These are phyloP conservation scores for Sycophila sp. DNA, from an alignment of 1,140 invertebrate species.

Conservation along the genomic window DNA sequence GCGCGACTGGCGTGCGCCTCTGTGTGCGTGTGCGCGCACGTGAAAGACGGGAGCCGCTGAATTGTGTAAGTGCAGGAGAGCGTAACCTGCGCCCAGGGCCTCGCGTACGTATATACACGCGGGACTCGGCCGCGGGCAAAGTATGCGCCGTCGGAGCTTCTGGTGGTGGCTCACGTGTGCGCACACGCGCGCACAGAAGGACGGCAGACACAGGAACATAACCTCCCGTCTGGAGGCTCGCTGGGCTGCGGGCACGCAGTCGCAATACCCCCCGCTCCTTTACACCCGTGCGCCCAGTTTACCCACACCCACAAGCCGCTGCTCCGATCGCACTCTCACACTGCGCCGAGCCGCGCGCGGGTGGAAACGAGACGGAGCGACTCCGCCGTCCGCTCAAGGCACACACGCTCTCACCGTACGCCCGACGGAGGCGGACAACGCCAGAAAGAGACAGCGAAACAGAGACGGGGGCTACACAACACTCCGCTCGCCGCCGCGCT, in stretches of 20 bases:
- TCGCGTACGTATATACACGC: not conserved
- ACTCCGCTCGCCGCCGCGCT: not conserved
- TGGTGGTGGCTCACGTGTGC: conserved; percentile 10
- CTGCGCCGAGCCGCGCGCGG: not conserved
- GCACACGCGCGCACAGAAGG: too few species aligned
- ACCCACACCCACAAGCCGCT: not conserved
- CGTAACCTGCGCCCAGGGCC: not conserved
- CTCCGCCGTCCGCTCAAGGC: too few species aligned
- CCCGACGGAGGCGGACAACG: not conserved
- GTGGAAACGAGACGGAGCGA: conserved; percentile 12
- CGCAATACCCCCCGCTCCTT: not conserved
- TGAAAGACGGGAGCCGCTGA: too few species aligned
- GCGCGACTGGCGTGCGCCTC: not conserved
- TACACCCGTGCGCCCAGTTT: not conserved
- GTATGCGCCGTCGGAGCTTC: not conserved
- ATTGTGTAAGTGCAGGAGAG: conserved; percentile 10
- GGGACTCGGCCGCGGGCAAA: not conserved
- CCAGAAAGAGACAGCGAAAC: not conserved
- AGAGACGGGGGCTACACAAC: not conserved
- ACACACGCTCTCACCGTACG: not conserved
- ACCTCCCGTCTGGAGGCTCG: too few species aligned
- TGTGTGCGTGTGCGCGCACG: too few species aligned
- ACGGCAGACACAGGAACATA: too few species aligned
- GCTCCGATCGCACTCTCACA: too few species aligned
- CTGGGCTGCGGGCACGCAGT: too few species aligned